Conservation (phyloP, 2,888 invertebrate species). For the Sphaerophoria taeniata region DNA sequence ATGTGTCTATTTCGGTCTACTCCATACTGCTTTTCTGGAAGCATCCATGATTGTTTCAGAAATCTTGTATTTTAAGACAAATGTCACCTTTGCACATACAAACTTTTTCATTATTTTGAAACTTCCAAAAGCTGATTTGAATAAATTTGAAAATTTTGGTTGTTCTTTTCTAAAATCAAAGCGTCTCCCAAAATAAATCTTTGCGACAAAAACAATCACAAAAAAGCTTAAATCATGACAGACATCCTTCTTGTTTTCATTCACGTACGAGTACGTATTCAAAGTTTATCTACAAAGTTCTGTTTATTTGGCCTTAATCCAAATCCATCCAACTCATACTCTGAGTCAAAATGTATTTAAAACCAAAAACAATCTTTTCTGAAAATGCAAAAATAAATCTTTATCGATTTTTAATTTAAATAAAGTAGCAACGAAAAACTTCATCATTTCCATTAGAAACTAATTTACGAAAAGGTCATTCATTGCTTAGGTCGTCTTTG, state of each 20-base stretch:
- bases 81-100: too few species aligned
- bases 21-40: too few species aligned
- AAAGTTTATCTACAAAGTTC: slow-evolving; percentile 7
- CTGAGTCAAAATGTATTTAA: background rate
- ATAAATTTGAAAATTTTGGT: background rate
- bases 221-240: slow-evolving; percentile 20
- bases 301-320: slow-evolving; percentile 27
- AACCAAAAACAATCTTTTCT: background rate
- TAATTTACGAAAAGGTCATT: slow-evolving; percentile 26
- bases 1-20: too few species aligned
- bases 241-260: background rate
- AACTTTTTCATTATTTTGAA: background rate
- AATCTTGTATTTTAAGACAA: too few species aligned
- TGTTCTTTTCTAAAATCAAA: slow-evolving; percentile 5
- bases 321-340: background rate
- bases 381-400: slow-evolving; percentile 6
- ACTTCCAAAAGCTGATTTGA: background rate
- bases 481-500: background rate
- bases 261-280: background rate
- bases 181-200: background rate
- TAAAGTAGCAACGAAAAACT: background rate
- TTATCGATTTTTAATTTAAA: slow-evolving; percentile 33
- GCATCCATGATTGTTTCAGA: too few species aligned
- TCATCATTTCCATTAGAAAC: background rate
- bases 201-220: background rate